Base-by-base conservation (phyloP, 2,888 invertebrate genomes). In the Xanthorhoe designata region DNA sequence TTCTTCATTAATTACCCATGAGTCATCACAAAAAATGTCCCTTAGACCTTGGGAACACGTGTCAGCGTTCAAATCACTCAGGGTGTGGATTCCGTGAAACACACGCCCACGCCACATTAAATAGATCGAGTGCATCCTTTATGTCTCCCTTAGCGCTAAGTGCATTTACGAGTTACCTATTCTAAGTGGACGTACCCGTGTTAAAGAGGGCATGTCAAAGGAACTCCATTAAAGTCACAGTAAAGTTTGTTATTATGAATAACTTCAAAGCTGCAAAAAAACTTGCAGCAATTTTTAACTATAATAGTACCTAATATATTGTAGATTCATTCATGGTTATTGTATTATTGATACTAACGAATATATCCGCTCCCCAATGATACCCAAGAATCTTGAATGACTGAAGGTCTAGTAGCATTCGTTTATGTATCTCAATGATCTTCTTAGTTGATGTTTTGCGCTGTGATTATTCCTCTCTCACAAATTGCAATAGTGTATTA, bases 91-190 rank as follows among this genome's bases (percentile, higher is more conserved):
- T 70, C 69, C 47, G 19, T 69, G 71, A 72, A 78, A 72, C 56
- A 61, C 73, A 68, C 90, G 82, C 89, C 89, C 83, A 87, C 87
- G 77, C 74, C 78, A 85, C 87, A 87, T 91, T 89, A 90, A 88
- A 87, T 87, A 88, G 85, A 85, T 85, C 85, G 86, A 84, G 84
- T 84, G 84, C 88, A 88, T 90, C 88, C 88, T 89, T 91, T 90
- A 90, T 89, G 85, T 84, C 87, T 86, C 86, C 85, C 77, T 82
- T 82, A 75, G 81, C 83, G 85, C 84, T 92, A 91, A 91, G 91
- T 91, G 91, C 90, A 88, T 91, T 91, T 88, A 86, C 89, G 85
- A 87, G 89, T 85, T 45, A 32, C 55, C 84, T 86, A 84, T 86
- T 86, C 83, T 82, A 82, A 82, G 81, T 68, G 61, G 65, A 49